A percentile compares a stretch with the other conserved stretches of the same genome.
These are phyloP conservation scores for Galeopterus variegatus DNA, from an alignment of 2,113 vertebrate species.

Conservation along the genomic window DNA sequence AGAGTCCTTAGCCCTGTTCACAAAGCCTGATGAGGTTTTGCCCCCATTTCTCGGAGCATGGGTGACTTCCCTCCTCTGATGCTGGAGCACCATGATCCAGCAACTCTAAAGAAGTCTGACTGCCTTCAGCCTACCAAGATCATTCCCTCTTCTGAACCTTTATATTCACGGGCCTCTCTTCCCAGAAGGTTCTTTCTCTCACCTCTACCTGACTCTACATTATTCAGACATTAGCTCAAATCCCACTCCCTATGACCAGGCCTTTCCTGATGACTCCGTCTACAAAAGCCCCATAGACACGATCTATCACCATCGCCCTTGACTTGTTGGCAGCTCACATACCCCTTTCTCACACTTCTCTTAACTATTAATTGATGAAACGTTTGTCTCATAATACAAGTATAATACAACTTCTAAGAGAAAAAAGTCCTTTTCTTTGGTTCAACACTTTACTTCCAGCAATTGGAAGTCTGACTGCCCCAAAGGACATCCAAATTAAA, in stretches of 20 bases:
- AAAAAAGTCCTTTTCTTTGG: background rate
- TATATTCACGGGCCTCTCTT: background rate
- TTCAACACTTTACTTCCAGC: background rate
- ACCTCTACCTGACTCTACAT: background rate
- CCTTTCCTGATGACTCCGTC: too few relatives aligned
- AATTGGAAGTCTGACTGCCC: background rate
- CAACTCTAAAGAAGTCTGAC: background rate
- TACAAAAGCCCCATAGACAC: background rate
- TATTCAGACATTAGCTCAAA: background rate
- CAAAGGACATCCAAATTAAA: background rate
- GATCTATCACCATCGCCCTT: fast-evolving
- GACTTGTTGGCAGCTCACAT: background rate
- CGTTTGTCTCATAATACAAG: background rate
- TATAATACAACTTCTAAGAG: background rate
- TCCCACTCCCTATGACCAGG: background rate
- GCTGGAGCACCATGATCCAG: background rate
- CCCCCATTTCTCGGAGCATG: background rate
- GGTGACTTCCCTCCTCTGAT: background rate
- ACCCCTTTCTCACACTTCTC: background rate
- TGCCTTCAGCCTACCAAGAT: background rate
- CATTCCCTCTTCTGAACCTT: background rate
- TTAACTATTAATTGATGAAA: background rate
- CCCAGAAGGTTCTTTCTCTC: background rate
- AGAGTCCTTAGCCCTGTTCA: background rate
- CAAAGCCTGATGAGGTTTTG: background rate